These are phyloP conservation scores for Poeciliopsis turrubarensis DNA, from an alignment of 2,113 vertebrate species.

Conservation along the genomic window DNA sequence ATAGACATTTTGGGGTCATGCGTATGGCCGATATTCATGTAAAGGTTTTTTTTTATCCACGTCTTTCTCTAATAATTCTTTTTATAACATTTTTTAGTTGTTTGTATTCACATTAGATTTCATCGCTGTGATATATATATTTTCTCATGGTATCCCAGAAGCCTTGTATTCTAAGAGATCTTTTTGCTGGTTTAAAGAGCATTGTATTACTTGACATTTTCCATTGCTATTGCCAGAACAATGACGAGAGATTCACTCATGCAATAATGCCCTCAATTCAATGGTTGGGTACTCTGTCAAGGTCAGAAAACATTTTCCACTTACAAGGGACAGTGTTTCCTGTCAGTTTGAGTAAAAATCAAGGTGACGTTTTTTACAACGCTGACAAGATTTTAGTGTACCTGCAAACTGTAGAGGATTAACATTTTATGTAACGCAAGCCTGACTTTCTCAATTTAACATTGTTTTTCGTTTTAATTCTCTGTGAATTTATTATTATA, in stretches of 20 bases:
- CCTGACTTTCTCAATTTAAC: conserved; percentile 7
- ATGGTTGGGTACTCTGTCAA: conserved; percentile 46
- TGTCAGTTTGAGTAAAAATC: conserved; percentile 47
- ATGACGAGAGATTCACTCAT: conserved; percentile 15
- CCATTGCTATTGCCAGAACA: conserved; percentile 13
- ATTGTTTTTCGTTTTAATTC: conserved; percentile 1
- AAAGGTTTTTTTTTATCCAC: conserved; percentile 6
- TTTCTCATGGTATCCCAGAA: conserved; percentile 5
- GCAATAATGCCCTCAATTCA: conserved; percentile 38
- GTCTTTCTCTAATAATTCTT: not conserved
- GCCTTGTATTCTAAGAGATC: not conserved
- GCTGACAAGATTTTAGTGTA: conserved; percentile 30
- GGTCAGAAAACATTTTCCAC: conserved; percentile 49
- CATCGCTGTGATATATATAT: not conserved
- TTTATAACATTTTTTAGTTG: not conserved
- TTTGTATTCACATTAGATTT: not conserved
- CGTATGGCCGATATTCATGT: not conserved
- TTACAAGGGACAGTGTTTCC: conserved; percentile 39
- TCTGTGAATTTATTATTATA: not conserved
- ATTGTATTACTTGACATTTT: conserved; percentile 31
- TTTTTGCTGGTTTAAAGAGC: not conserved
- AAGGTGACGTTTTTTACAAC: conserved; percentile 18
- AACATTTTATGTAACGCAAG: not conserved
- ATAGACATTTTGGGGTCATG: conserved; percentile 62
- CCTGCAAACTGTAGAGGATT: conserved; percentile 12